These are phyloP conservation scores for Eretmocerus hayati DNA, from an alignment of 2,888 invertebrate species.

Conservation along the genomic window DNA sequence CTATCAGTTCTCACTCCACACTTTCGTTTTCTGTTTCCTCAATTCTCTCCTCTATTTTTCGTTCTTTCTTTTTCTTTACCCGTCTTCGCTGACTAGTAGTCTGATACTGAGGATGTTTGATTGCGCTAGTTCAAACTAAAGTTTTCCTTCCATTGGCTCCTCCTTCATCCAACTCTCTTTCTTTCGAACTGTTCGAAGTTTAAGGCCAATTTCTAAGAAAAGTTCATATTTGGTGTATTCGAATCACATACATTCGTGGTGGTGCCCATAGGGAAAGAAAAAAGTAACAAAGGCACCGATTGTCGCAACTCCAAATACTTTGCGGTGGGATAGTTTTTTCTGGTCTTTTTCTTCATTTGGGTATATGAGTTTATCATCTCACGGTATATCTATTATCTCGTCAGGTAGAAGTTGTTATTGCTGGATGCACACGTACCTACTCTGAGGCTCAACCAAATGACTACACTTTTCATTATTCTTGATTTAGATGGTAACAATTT, in stretches of 20 bases:
- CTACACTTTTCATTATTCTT: no score
- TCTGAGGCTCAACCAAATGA: no score
- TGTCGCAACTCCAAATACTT: no score
- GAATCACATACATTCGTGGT: slow-evolving; percentile 2
- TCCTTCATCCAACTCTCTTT: neutral
- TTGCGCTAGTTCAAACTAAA: slow-evolving; percentile 13
- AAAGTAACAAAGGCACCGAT: no score
- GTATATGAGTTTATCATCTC: no score
- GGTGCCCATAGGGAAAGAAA: neutral
- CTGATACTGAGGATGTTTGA: slow-evolving; percentile 11
- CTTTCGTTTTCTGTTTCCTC: slow-evolving; percentile 13
- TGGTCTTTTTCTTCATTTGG: no score
- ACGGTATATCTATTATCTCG: no score
- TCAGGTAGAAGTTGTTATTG: no score
- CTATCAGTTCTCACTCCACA: slow-evolving; percentile 4
- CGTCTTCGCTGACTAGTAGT: neutral
- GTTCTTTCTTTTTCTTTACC: slow-evolving; percentile 2
- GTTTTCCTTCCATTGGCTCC: slow-evolving; percentile 3
- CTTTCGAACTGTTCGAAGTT: slow-evolving; percentile 15
- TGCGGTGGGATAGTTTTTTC: no score
- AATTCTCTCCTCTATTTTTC: neutral
- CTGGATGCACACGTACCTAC: no score
- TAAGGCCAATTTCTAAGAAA: slow-evolving; percentile 20
- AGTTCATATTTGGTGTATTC: slow-evolving; percentile 10
- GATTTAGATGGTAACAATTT: no score